Conservation (phyloP, 2,113 vertebrate species). For the Calyptomena viridis region DNA sequence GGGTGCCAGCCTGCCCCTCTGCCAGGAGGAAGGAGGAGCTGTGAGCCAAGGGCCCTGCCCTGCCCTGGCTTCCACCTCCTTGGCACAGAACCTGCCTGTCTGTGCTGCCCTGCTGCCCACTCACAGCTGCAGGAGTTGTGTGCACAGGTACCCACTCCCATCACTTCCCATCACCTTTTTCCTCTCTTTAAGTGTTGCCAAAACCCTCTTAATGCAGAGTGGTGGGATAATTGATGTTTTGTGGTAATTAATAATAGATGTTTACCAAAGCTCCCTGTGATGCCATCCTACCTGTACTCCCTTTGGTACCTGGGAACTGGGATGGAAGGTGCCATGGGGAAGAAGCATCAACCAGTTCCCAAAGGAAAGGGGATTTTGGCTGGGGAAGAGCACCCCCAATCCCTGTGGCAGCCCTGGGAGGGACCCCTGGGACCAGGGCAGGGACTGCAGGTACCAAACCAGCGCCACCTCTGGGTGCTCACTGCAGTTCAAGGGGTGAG, state of each 20-base stretch:
- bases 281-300: accelerated
- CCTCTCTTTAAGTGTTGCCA: not conserved
- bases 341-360: not conserved
- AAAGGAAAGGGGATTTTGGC: not conserved
- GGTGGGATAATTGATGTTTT: not conserved
- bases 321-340: not conserved
- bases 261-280: not conserved
- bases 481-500: accelerated
- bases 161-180: accelerated
- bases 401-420: not conserved
- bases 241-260: not conserved
- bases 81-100: accelerated
- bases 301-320: not conserved
- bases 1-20: not conserved
- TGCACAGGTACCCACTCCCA: accelerated
- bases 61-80: not conserved
- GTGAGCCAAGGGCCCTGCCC: not conserved
- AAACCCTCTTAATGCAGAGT: not conserved
- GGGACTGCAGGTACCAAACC: accelerated
- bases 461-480: accelerated
- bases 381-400: not conserved
- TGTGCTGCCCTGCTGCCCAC: not conserved
- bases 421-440: not conserved
- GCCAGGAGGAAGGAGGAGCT: not conserved
- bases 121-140: accelerated